Evolutionary conservation across 2,888 invertebrate species (phyloP), one percentile per base, ranked within the genome.

Genomic region (Axea sp.): DNA sequence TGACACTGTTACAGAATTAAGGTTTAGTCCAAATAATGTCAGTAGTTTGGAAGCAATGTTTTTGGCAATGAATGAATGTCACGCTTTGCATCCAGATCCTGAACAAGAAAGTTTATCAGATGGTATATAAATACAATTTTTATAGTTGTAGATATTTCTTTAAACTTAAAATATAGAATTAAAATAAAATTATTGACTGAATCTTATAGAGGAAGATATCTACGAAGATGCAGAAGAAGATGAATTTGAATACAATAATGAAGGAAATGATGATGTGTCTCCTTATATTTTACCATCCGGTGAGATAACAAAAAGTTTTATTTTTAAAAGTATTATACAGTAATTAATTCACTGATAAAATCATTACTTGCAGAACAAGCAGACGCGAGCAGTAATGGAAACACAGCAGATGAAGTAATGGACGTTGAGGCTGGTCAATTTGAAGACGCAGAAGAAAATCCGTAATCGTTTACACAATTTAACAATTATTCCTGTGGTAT

Each of bases 11-110:
- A 93, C 93, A 7, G 94, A 95, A 86, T 89, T 95, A 81, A 89
- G 93, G 87, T 91, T 95, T 80, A 90, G 93, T 11, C 95, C 95
- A 0, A 90, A 90, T 47, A 91, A 94, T 83, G 87, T 88, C 47
- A 89, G 89, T 62, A 88, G 89, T 53, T 89, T 95, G 76, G 91
- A 92, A 69, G 87, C 89, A 6, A 92, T 95, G 89, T 96, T 93
- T 85, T 90, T 92, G 81, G 92, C 94, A 3, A 92, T 96, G 90
- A 92, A 90, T 74, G 90, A 92, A 33, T 95, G 95, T 82, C 95
- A 95, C 87, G 91, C 92, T 8, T 88, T 95, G 68, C 94, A 96
- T 89, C 95, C 95, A 1, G 95, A 95, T 86, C 92, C 93, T 6
- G 71, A 71, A 31, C 89, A 90, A 33, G 93, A 94, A 53, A 91